phyloP scores from a whole-genome alignment of 2,888 invertebrate species.

The Ochropleura plecta region DNA sequence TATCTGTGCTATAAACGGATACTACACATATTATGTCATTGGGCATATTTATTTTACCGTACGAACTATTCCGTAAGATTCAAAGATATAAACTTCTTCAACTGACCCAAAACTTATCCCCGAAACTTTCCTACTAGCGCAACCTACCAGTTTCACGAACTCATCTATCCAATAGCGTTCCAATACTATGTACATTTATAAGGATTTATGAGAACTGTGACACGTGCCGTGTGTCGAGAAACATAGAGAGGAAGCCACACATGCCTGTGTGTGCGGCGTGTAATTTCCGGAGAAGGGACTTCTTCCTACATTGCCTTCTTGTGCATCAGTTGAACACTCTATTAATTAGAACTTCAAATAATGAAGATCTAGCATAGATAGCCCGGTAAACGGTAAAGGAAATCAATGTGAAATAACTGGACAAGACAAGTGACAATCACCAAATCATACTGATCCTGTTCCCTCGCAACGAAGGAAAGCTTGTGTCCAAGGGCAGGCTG shows the following conservation, averaged over 20 bases:
- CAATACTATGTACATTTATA: background rate
- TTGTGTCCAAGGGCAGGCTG: background rate
- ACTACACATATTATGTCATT: too few species aligned
- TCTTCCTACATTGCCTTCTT: background rate
- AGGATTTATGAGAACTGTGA: background rate
- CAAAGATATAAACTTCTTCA: constrained; percentile 28
- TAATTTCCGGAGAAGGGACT: constrained; percentile 38
- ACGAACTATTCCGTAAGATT: background rate
- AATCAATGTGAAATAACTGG: background rate
- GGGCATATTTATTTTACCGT: background rate
- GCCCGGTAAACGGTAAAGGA: background rate
- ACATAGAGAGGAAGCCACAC: constrained; percentile 23
- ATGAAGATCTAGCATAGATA: background rate
- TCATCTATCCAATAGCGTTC: constrained; percentile 1
- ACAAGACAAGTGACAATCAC: background rate
- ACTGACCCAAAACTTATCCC: constrained; percentile 28
- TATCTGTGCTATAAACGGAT: too few species aligned
- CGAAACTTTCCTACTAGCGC: constrained; percentile 13
- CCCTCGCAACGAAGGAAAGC: background rate
- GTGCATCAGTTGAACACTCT: background rate
- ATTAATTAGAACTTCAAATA: background rate
- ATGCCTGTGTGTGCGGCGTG: constrained; percentile 20
- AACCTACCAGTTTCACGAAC: background rate
- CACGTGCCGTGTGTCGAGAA: constrained; percentile 19
- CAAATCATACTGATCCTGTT: background rate